Evolutionary conservation across 1,140 invertebrate species (phyloP), one percentile per base, ranked within the genome.

Genomic region (Macrobrachium nipponense): DNA sequence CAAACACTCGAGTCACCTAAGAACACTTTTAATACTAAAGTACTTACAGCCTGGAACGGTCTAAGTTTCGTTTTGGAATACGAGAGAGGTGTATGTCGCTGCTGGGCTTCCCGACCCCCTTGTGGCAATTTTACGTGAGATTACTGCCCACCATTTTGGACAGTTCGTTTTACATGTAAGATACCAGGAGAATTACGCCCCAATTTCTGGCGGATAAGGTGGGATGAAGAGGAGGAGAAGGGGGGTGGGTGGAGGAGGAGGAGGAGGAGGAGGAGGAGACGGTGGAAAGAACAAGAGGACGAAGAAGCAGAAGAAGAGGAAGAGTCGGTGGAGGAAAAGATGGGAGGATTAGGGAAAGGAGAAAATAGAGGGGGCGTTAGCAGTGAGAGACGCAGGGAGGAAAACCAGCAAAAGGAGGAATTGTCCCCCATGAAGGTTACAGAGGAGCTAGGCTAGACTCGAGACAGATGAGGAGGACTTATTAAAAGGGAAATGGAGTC

Each of bases 121-220:
- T 70, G 68, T 70, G 68, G 72, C 81, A 83, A 83, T 83, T 83
- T 83, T 83, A 83, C 81, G 75, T 73, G 81, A 83, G 81, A 83
- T 83, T 83, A 83, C 81, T 75, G 68, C 64, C 72, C 68, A 75
- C 75, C 68, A 83, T 70, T 83, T 60, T 83, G 81, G 81, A 83
- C 81, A 83, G 68, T 83, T 83, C 68, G 81, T 83, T 83, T 83
- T 83, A 83, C 81, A 83, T 70, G 81, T 70, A 75, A 83, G 81
- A 83, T 75, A 75, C 68, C 75, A 70, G 81, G 81, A 83, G 81
- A 83, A 83, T 83, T 83, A 83, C 81, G 73, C 81, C 75, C 81
- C 81, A 83, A 83, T 83, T 83, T 83, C 81, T 75, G 75, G 68
- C 62, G 81, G 81, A 83, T 83, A 83, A 83, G 68, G 68, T 70